Evolutionary conservation across 2,888 invertebrate species (phyloP).

Genomic region (Leucozona laternaria): DNA sequence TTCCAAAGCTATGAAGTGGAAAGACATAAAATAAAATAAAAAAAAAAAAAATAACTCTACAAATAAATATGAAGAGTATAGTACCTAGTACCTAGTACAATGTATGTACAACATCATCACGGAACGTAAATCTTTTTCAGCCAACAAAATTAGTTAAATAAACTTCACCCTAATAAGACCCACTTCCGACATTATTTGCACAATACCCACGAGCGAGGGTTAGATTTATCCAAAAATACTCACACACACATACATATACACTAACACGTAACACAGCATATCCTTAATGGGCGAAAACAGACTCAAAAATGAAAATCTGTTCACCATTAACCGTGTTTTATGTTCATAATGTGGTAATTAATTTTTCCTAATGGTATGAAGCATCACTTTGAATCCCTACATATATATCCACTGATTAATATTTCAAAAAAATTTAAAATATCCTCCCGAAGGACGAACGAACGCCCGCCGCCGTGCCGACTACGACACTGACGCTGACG

Average conservation of each 20-base stretch:
- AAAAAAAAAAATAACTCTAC: not conserved
- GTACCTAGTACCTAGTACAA: not conserved
- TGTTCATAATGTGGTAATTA: constrained; percentile 74
- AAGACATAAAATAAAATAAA: constrained; percentile 19
- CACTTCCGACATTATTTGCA: constrained; percentile 55
- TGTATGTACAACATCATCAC: constrained; percentile 29
- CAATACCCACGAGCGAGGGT: constrained; percentile 14
- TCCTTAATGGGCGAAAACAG: not conserved
- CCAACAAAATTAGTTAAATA: constrained; percentile 68
- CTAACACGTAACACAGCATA: not conserved
- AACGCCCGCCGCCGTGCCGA: no score
- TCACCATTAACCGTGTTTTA: constrained; percentile 71
- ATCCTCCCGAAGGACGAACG: constrained; percentile 13
- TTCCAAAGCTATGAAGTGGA: constrained; percentile 41
- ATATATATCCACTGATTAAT: constrained; percentile 34
- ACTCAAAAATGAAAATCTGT: constrained; percentile 69
- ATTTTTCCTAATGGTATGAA: constrained; percentile 67
- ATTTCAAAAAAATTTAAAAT: not conserved
- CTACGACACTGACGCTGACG: constrained; percentile 1
- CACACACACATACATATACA: not conserved
- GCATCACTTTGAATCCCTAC: constrained; percentile 33
- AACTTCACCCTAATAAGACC: constrained; percentile 52
- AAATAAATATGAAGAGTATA: constrained; percentile 6
- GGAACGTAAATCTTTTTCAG: constrained; percentile 61
- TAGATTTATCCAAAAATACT: not conserved